These are phyloP conservation scores for Cuniculus paca DNA, from an alignment of 2,797 vertebrate species.

Conservation along the genomic window DNA sequence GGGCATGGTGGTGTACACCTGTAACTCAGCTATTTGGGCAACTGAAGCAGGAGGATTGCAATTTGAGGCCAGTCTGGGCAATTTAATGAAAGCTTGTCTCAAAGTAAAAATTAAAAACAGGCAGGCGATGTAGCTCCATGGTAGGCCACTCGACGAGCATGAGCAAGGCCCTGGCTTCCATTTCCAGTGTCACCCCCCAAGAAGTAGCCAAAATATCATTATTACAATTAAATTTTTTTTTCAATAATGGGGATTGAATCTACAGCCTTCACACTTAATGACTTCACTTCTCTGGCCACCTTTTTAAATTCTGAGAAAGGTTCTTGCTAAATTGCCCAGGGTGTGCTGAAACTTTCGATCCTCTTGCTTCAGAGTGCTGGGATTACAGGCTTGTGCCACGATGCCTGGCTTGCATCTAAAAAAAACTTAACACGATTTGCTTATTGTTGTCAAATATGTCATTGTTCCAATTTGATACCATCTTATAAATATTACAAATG, in stretches of 20 bases:
- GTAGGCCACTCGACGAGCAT: background rate
- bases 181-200: background rate
- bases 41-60: background rate
- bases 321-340: background rate
- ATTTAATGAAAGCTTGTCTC: background rate
- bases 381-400: background rate
- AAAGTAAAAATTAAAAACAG: background rate
- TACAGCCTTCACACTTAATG: background rate
- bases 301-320: background rate
- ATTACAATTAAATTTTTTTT: background rate
- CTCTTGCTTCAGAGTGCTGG: background rate
- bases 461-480: background rate
- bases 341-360: background rate
- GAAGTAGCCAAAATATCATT: background rate
- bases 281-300: background rate
- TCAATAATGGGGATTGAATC: background rate
- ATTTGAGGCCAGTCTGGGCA: background rate
- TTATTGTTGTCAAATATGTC: background rate
- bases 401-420: background rate
- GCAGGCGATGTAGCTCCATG: background rate
- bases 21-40: background rate
- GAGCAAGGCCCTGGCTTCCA: background rate
- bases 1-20: background rate
- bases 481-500: constrained; percentile 8
- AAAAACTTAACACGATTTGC: constrained; percentile 26